phyloP scores from a whole-genome alignment of 2,113 vertebrate species.

The Vulpes lagopus region DNA sequence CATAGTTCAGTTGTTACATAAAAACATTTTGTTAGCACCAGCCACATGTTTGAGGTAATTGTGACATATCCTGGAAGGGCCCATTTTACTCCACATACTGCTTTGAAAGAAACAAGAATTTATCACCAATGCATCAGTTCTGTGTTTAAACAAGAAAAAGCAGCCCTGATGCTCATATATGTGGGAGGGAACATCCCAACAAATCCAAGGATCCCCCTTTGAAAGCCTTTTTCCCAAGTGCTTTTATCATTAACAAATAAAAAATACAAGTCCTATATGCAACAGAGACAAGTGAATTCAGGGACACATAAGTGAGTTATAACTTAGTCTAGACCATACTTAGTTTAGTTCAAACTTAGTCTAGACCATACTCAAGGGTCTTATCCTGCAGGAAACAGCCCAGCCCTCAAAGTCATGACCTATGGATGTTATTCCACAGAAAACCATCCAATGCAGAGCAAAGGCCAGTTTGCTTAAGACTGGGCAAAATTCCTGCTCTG shows the following conservation, averaged over 20 bases:
- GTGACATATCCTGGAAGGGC: neutral
- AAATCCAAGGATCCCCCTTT: neutral
- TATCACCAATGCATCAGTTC: neutral
- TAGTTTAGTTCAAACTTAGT: conserved; percentile 38
- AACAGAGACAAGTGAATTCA: conserved; percentile 65
- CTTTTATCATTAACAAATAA: conserved; percentile 55
- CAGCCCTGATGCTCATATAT: neutral
- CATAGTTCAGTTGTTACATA: neutral
- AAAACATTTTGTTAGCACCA: neutral
- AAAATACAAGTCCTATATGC: conserved; percentile 44
- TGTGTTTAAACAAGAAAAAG: neutral
- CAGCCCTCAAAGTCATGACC: conserved; percentile 58
- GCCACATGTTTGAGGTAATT: neutral
- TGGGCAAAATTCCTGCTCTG: conserved; percentile 58
- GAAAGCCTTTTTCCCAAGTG: neutral
- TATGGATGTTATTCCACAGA: neutral
- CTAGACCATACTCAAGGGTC: conserved; percentile 67
- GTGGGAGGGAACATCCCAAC: neutral
- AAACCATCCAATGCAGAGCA: conserved; percentile 6
- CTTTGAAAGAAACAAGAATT: neutral
- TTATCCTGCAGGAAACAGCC: conserved; percentile 73
- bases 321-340: conserved; percentile 73
- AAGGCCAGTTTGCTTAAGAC: conserved; percentile 58
- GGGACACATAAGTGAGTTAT: conserved; percentile 66
- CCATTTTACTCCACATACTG: neutral